Conservation (phyloP, 2,888 invertebrate genomes). For the Phania funesta region DNA sequence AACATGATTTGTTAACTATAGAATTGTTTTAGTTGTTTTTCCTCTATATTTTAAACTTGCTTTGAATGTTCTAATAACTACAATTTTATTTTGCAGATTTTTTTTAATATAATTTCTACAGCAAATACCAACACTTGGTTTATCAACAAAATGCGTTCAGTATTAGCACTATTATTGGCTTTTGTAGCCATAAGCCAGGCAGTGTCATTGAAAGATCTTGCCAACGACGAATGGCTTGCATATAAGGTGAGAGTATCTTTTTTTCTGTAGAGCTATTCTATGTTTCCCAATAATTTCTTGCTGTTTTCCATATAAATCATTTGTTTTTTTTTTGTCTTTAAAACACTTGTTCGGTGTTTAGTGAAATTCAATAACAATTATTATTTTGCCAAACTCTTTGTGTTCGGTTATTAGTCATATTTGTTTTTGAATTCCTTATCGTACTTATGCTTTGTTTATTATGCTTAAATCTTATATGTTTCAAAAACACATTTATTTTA, state of each 20-base stretch:
- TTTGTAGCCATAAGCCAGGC: constrained; percentile 83
- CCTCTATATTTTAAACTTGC: not conserved
- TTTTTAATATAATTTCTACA: not conserved
- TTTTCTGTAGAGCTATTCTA: not conserved
- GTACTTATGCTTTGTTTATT: not conserved
- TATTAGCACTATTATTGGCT: constrained; percentile 71
- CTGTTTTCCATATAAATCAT: not conserved
- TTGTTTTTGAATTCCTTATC: not conserved
- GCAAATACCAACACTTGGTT: not conserved
- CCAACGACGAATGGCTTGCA: constrained; percentile 88
- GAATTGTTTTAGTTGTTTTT: not conserved
- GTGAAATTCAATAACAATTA: not conserved
- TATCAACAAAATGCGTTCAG: constrained; percentile 71
- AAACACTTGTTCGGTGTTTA: not conserved
- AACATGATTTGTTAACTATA: no score
- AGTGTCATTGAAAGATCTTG: constrained; percentile 86
- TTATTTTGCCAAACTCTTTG: not conserved
- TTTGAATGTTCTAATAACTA: not conserved
- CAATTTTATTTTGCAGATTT: constrained; percentile 25
- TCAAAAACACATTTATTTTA: not conserved
- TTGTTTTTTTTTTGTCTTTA: not conserved
- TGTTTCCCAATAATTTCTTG: not conserved
- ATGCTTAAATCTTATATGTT: not conserved
- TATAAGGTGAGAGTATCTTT: constrained; percentile 84
- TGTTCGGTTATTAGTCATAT: constrained; percentile 18